A percentile compares a stretch with the other conserved stretches of the same genome.
Evolutionary conservation across 2,888 invertebrate genomes (phyloP).

Genomic region (Ephialtes manifestator): DNA sequence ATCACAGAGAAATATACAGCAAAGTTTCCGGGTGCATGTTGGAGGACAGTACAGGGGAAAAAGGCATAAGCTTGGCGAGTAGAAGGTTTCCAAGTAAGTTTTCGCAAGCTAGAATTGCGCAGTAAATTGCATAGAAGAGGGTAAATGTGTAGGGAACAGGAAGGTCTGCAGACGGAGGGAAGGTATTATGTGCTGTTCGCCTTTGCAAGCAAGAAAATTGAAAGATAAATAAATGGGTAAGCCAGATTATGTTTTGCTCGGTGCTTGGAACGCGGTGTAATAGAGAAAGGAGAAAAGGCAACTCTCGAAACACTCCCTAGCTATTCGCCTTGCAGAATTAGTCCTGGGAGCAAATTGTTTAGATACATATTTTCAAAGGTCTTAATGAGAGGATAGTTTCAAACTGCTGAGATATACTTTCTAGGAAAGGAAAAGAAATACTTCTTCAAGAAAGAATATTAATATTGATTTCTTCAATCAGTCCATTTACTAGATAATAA

Average conservation of each 20-base stretch:
- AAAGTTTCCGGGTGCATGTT: neutral
- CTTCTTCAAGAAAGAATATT: neutral
- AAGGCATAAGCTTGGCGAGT: conserved; percentile 7
- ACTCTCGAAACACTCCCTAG: conserved; percentile 35
- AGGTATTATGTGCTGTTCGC: conserved; percentile 57
- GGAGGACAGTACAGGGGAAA: neutral
- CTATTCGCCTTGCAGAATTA: conserved; percentile 29
- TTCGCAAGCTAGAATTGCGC: conserved; percentile 57
- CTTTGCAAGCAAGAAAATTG: conserved; percentile 65
- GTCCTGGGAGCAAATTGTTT: conserved; percentile 27
- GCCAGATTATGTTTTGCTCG: conserved; percentile 67
- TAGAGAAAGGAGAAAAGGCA: conserved; percentile 55
- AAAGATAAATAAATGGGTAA: conserved; percentile 72
- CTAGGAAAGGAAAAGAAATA: neutral
- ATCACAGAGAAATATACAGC: neutral
- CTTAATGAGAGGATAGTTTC: conserved; percentile 30
- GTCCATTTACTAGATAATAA: neutral
- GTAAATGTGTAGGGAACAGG: conserved; percentile 57
- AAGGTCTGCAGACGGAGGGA: conserved; percentile 43
- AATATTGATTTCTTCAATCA: neutral
- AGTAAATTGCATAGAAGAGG: conserved; percentile 53
- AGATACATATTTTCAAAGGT: conserved; percentile 20
- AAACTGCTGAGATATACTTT: neutral
- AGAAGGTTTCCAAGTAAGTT: conserved; percentile 46
- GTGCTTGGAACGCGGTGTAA: conserved; percentile 19